Conservation (phyloP, 2,888 invertebrate species). For the Nemotelus nigrinus region DNA sequence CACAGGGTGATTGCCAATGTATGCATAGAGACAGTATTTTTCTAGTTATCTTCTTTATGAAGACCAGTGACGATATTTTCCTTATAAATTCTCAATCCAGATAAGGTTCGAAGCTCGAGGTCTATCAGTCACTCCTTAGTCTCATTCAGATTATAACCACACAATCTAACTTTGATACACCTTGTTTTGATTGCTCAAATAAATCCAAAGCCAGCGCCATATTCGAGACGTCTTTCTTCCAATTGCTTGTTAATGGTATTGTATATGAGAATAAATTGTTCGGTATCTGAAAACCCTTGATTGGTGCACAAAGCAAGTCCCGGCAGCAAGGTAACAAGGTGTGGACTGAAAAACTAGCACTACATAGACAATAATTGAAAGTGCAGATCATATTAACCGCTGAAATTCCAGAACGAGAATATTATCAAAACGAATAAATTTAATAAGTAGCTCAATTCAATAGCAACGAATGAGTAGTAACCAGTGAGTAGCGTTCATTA, state of each 20-base stretch:
- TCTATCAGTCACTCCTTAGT: no score
- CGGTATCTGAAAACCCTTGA: conserved; percentile 33
- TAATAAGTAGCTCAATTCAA: conserved; percentile 40
- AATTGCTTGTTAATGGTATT: conserved; percentile 28
- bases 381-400: conserved; percentile 33
- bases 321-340: conserved; percentile 37
- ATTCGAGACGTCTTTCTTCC: not conserved
- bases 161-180: no score
- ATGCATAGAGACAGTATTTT: not conserved
- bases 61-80: no score
- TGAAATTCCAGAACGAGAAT: conserved; percentile 44
- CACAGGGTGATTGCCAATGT: conserved; percentile 4
- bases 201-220: not conserved
- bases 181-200: no score
- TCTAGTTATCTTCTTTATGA: no score
- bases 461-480: conserved; percentile 19
- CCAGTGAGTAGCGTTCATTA: conserved; percentile 26
- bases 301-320: conserved; percentile 34
- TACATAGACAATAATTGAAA: conserved; percentile 27
- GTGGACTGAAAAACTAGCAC: not conserved
- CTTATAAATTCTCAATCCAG: no score
- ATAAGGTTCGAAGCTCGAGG: no score
- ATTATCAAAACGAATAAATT: conserved; percentile 35
- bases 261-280: conserved; percentile 26
- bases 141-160: no score